Base-by-base conservation (phyloP, 2,888 invertebrate genomes). In the Holacanthella duospinosa region DNA sequence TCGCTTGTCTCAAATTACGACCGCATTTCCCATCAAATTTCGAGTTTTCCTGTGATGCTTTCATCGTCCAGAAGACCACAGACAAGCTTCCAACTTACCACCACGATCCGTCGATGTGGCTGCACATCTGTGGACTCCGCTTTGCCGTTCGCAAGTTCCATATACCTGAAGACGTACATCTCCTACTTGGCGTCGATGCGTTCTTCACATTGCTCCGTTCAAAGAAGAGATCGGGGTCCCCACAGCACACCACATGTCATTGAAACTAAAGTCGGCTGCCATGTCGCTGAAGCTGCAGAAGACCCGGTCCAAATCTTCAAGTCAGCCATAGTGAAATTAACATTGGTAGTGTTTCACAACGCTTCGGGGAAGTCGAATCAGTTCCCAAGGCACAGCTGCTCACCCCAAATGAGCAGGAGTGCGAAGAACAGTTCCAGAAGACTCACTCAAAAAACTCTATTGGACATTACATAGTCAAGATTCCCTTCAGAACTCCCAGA, bases 361-460 rank as follows among this genome's bases (percentile, higher is more conserved):
- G 43, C 29, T 67, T 67, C 29, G 65, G 65, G 68, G 54, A 57
- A 43, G 2, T 63, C 2, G 66, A 68, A n/a, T 48, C 61, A 1
- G 21, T 63, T 4, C 62, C 60, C 2, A 12, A 21, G 3, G 25
- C 55, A 12, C 24, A 43, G 6, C 53, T 43, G 6, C 19, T 55
- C 28, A 60, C 64, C 3, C 6, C 16, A n/a, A 59, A 64, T 43
- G 66, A 68, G 16, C 36, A 60, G 36, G 29, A 27, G 3, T 63
- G 64, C 25, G 64, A 66, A 19, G 58, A 64, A 1, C 67, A 68
- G 24, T 68, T 53, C 43, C 1, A 24, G 1, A 24, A 12, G 19
- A 63, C 36, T 26, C 59, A 60, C 24, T 29, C 4, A 2, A 48
- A 62, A n/a, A 27, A 57, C 2, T 27, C 55, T 12, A 16, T 29